phyloP scores from a whole-genome alignment of 2,888 invertebrate genomes.

The Antheraea assamensis region DNA sequence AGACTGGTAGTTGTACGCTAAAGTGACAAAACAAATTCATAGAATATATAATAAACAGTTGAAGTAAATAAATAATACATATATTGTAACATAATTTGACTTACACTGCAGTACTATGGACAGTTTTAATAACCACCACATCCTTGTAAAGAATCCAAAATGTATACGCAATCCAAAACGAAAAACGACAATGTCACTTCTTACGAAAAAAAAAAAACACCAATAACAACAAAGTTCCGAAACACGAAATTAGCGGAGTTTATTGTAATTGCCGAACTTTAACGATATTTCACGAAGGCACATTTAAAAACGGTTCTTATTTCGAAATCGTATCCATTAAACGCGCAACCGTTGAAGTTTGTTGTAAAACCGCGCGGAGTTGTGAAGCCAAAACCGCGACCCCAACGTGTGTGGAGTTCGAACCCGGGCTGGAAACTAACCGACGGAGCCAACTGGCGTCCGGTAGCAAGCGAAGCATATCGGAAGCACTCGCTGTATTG shows the following conservation, averaged over 20 bases:
- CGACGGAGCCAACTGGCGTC: constrained; percentile 71
- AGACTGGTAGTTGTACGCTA: too few species aligned
- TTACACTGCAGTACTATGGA: constrained; percentile 67
- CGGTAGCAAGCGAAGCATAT: constrained; percentile 70
- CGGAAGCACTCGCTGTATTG: constrained; percentile 68
- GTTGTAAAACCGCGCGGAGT: constrained; percentile 1
- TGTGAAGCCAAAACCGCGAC: constrained; percentile 14
- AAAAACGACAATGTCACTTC: constrained; percentile 18
- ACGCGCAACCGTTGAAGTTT: constrained; percentile 1
- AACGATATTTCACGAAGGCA: constrained; percentile 9
- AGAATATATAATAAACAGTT: too few species aligned
- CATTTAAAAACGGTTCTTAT: constrained; percentile 5
- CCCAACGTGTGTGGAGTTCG: constrained; percentile 76
- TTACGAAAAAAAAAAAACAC: constrained; percentile 27
- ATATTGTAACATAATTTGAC: constrained; percentile 29
- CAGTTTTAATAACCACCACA: constrained; percentile 64
- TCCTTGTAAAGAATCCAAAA: constrained; percentile 38
- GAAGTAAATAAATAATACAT: too few species aligned
- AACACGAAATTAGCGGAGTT: constrained; percentile 3
- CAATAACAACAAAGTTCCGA: neutral
- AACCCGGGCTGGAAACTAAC: constrained; percentile 71
- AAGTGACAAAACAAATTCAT: too few species aligned
- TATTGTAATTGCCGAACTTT: constrained; percentile 12
- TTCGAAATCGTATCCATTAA: neutral
- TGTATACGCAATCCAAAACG: neutral